Evolutionary conservation across 2,113 vertebrate species (phyloP).

Genomic region (Podiceps cristatus): DNA sequence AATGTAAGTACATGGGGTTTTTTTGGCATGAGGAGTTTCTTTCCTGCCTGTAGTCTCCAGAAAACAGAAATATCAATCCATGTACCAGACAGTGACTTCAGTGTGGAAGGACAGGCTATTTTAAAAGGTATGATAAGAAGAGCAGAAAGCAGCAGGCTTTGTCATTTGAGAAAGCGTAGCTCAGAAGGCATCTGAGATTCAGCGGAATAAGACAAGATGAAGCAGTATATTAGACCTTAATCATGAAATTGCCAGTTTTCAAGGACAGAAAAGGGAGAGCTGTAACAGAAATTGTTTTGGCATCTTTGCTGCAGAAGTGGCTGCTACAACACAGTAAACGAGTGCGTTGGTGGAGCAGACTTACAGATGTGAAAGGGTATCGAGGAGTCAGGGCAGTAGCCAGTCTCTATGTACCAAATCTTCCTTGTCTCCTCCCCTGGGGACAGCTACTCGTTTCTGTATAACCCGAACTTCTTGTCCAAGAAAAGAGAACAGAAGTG

Average conservation of each 20-base stretch:
- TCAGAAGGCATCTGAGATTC: background rate
- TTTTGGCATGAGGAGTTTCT: background rate
- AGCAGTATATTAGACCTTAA: background rate
- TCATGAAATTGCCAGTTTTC: background rate
- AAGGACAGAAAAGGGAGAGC: background rate
- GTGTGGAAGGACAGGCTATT: background rate
- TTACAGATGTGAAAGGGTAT: background rate
- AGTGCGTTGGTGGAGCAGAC: background rate
- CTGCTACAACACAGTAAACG: fast-evolving
- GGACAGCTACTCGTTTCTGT: background rate
- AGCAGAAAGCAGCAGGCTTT: background rate
- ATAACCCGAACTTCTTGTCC: background rate
- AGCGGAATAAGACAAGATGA: background rate
- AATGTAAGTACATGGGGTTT: background rate
- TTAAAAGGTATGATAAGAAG: background rate
- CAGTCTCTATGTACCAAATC: background rate
- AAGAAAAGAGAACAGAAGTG: background rate
- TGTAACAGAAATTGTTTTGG: background rate
- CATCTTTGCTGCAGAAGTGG: background rate
- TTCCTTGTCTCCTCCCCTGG: background rate
- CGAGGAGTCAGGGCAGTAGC: background rate
- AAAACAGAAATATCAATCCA: background rate
- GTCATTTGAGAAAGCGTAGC: background rate
- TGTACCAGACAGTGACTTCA: background rate
- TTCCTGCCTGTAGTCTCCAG: background rate